phyloP scores from a whole-genome alignment of 2,113 vertebrate genomes.

The Artemisiospiza belli region DNA sequence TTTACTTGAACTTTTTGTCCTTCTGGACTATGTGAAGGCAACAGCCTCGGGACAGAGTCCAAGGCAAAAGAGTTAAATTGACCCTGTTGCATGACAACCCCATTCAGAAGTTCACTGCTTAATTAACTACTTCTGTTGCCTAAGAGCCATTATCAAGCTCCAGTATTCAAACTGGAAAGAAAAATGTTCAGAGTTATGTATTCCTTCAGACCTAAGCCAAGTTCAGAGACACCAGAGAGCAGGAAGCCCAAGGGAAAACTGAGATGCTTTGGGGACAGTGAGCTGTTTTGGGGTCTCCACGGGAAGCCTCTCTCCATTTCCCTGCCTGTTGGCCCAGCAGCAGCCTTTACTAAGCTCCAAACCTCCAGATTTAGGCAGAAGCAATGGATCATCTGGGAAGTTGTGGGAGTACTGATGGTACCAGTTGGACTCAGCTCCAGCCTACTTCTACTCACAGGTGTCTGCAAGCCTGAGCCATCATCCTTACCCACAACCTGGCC shows the following conservation, averaged over 20 bases:
- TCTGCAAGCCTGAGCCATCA: background rate
- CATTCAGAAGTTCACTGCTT: background rate
- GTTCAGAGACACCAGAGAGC: background rate
- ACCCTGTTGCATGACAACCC: constrained; percentile 53
- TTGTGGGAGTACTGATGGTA: background rate
- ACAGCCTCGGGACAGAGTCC: constrained; percentile 9
- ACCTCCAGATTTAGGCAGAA: background rate
- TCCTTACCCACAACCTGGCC: accelerated
- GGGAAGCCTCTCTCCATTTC: background rate
- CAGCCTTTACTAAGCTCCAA: background rate
- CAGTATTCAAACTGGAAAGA: background rate
- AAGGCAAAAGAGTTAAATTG: constrained; percentile 69
- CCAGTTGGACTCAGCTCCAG: background rate
- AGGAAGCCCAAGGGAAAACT: background rate
- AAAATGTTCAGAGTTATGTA: background rate
- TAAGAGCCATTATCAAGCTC: background rate
- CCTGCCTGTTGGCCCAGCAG: background rate
- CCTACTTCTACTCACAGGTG: accelerated
- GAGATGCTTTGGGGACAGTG: background rate
- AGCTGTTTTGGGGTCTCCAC: background rate
- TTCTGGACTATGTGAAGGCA: constrained; percentile 35
- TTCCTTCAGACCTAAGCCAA: background rate
- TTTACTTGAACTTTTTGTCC: constrained; percentile 49
- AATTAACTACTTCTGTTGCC: constrained; percentile 7
- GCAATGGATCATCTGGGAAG: background rate